A percentile compares a stretch with the other conserved stretches of the same genome.
Evolutionary conservation across 2,113 vertebrate species (phyloP).

Genomic region (Glareola pratincola): DNA sequence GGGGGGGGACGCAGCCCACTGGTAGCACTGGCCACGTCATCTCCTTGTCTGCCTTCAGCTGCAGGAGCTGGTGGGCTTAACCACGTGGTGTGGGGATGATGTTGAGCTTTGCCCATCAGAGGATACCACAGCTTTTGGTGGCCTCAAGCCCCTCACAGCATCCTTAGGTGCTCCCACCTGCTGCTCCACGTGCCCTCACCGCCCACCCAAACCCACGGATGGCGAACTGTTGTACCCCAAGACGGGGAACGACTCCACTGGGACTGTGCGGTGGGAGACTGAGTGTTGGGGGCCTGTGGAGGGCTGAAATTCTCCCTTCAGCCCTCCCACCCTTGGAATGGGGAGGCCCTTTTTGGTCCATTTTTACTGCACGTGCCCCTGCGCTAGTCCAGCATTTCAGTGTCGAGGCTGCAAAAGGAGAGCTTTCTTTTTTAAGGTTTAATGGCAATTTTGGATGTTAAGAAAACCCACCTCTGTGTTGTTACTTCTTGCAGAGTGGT

Average conservation of each 20-base stretch:
- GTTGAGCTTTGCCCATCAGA: neutral
- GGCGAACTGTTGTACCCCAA: neutral
- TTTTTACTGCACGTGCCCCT: neutral
- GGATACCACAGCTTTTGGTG: neutral
- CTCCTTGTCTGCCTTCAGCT: neutral
- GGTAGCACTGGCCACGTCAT: neutral
- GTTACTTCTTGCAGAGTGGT: neutral
- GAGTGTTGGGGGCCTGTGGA: accelerated
- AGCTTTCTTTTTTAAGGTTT: neutral
- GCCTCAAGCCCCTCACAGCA: neutral
- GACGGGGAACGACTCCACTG: accelerated
- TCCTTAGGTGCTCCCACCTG: accelerated
- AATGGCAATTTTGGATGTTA: neutral
- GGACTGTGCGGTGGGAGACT: accelerated
- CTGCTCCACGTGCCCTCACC: accelerated
- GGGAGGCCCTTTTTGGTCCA: neutral
- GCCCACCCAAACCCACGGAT: accelerated
- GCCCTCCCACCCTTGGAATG: accelerated
- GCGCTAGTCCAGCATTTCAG: neutral
- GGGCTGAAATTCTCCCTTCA: neutral
- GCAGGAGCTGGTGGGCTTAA: neutral
- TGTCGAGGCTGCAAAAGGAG: neutral
- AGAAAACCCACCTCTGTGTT: neutral
- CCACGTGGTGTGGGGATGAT: accelerated
- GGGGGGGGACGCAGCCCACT: neutral